Evolutionary conservation across 2,113 vertebrate species (phyloP), one percentile per base, ranked within the genome.

Genomic region (Saccopteryx bilineata): DNA sequence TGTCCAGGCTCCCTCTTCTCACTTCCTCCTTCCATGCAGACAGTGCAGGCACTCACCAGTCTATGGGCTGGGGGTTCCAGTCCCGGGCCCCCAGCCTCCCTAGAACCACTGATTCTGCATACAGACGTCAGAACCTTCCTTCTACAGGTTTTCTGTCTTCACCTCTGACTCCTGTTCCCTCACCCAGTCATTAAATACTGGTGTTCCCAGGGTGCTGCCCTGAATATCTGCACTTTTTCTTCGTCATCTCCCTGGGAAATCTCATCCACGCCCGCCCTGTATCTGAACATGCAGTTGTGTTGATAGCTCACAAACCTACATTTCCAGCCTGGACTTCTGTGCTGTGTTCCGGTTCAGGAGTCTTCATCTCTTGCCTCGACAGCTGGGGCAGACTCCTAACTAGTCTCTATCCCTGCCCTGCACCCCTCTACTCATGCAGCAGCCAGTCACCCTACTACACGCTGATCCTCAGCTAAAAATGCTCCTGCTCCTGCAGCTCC

Each of bases 171-270:
- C 68, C 50, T 23, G 10, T 12, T 52, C 18, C 61, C 4, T 75
- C 24, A 56, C 31, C 54, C 69, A 46, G 24, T 50, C 54, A 39
- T 26, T 48, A 26, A 33, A 21, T 33, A 46, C 1, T 4, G 58
- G 48, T 39, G 15, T 33, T 63, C 26, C 63, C 5, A 2, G 18
- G 9, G 5, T 12, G n/a, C 82, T 23, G 33, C 26, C 21, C 52
- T 1, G 3, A 48, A 52, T 1, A 0, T 11, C 15, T 12, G 8
- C 4, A 10, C 4, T 69, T 78, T 9, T n/a, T 60, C n/a, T 52
- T 23, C 75, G 0, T 21, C 1, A 1, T 79, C 28, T 75, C 28
- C 71, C 52, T 58, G 52, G 90, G 78, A 50, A 3, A 19, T 33
- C 24, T 39, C 10, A 14, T 28, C 24, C 14, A 15, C 5, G 72